phyloP scores from a whole-genome alignment of 2,113 vertebrate species.

The Hemichromis elongatus region DNA sequence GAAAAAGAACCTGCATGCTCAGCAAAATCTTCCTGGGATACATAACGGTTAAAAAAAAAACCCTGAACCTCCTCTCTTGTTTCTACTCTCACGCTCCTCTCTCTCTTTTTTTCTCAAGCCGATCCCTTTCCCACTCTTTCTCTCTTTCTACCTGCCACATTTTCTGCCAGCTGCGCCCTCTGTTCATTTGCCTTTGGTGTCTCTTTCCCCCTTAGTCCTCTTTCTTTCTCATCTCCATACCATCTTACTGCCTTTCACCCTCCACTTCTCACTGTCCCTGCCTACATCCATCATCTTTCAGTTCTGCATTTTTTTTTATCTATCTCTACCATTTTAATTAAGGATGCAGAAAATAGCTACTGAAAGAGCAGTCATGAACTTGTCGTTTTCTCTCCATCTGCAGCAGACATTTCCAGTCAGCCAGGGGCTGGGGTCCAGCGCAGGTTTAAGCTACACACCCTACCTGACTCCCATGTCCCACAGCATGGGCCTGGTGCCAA shows the following conservation, averaged over 20 bases:
- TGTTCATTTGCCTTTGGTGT: neutral
- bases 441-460: conserved; percentile 91
- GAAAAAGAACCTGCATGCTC: conserved; percentile 27
- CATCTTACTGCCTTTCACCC: neutral
- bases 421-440: conserved; percentile 88
- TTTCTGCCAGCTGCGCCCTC: neutral
- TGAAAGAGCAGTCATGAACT: neutral
- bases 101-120: neutral
- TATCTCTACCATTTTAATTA: neutral
- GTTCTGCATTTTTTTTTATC: neutral
- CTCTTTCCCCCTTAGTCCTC: neutral
- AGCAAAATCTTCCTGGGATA: conserved; percentile 18
- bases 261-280: neutral
- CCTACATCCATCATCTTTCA: neutral
- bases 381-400: conserved; percentile 12
- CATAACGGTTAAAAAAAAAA: conserved; percentile 17
- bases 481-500: conserved; percentile 94
- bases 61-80: neutral
- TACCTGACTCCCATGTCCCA: conserved; percentile 94
- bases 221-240: neutral
- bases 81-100: neutral
- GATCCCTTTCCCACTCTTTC: neutral
- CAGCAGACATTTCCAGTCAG: conserved; percentile 93
- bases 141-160: neutral
- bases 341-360: neutral